Conservation (phyloP, 2,888 invertebrate genomes). For the Leptinotarsa haldemani region DNA sequence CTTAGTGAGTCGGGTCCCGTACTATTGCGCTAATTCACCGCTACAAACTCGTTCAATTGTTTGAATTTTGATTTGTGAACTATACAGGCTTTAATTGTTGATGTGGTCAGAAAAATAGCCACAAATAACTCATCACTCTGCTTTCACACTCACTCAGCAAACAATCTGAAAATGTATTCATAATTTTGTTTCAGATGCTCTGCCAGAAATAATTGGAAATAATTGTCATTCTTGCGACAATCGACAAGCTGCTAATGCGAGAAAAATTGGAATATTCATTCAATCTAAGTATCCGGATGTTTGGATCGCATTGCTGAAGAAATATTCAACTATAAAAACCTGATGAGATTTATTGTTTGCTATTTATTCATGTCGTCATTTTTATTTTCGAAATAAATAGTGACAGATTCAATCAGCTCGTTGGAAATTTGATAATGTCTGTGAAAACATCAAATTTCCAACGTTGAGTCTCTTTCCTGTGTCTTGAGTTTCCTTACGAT, state of each 20-base stretch:
- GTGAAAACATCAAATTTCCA: too few relatives aligned
- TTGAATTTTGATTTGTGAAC: too few relatives aligned
- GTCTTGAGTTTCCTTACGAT: neutral
- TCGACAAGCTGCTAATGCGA: conserved; percentile 67
- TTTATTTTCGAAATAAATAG: neutral
- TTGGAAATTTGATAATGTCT: too few relatives aligned
- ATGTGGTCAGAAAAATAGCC: too few relatives aligned
- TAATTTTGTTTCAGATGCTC: conserved; percentile 64
- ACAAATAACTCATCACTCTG: too few relatives aligned
- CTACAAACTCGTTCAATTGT: too few relatives aligned
- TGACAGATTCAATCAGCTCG: too few relatives aligned
- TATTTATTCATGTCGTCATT: neutral
- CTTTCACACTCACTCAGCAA: too few relatives aligned
- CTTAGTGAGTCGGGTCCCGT: too few relatives aligned
- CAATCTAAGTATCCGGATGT: conserved; percentile 69
- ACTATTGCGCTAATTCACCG: too few relatives aligned
- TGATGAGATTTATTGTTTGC: neutral
- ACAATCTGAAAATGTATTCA: too few relatives aligned
- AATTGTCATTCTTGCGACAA: conserved; percentile 69
- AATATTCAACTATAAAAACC: conserved; percentile 57
- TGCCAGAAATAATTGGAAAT: conserved; percentile 70
- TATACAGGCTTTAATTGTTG: too few relatives aligned
- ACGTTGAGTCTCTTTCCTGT: neutral
- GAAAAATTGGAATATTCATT: conserved; percentile 68
- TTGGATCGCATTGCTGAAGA: conserved; percentile 67